Base-by-base conservation (phyloP, 2,888 invertebrate species). In the Falcaria lacertinaria region DNA sequence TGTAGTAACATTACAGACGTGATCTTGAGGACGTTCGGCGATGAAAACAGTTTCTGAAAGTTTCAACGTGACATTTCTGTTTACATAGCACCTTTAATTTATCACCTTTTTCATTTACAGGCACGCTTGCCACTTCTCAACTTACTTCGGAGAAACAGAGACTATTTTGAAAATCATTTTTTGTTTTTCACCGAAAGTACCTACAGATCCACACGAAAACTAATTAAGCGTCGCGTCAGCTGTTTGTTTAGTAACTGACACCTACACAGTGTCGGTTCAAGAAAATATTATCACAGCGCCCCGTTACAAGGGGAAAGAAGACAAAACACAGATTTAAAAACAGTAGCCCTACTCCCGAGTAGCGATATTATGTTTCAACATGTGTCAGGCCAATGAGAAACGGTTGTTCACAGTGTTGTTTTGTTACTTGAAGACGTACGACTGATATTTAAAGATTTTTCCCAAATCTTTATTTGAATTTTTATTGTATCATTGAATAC, bases 281-380 rank as follows among this genome's bases (percentile, higher is more conserved):
- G 38, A 42, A 38, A 43, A 44, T 52, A 51, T 62, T 64, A 52
- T 45, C 51, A 37, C 43, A 54, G 58, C 50, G 57, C 55, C 45
- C 47, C 39, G 50, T 46, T 50, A 50, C 41, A 45, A 53, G 15
- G 17, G 28, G 43, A 50, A 59, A 57, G 41, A 62, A 57, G 49
- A 60, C 59, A 65, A 70, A 70, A 72, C 57, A 53, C 51, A 49
- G 50, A 47, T 60, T 50, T 46, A 50, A 61, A 65, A 69, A 69
- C 69, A 70, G 52, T 49, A 50, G 47, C 49, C 43, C 46, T 39
- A 42, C 54, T 57, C 28, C 5, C 49, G 40, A 48, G 52, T 48
- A 45, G 41, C 45, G 19, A 39, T 63, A 62, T 69, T 48, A 42
- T 22, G 44, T 74, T 70, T 57, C 73, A 42, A 41, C 40, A 33